Percentiles rank a stretch among this genome's conserved stretches.
phyloP scores from a whole-genome alignment of 1,140 invertebrate species.

The Plectus sambesii region DNA sequence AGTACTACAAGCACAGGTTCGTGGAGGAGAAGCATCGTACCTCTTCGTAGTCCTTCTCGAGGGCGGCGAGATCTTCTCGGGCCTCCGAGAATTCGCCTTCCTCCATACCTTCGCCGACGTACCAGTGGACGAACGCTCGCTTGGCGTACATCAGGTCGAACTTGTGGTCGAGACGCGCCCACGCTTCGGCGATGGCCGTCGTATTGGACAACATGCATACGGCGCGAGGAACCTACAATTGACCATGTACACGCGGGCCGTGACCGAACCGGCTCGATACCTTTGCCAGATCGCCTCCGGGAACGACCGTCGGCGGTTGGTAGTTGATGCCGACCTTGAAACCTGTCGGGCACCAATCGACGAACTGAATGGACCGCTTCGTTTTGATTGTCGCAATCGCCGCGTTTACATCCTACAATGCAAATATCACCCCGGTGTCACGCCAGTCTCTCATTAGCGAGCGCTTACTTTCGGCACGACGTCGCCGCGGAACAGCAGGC shows the following conservation, averaged over 20 bases:
- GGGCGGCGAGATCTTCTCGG: slow-evolving; percentile 59
- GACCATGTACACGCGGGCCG: too few species aligned
- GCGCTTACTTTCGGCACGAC: slow-evolving; percentile 61
- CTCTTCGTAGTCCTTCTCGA: slow-evolving; percentile 57
- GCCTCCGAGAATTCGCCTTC: slow-evolving; percentile 64
- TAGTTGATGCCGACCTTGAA: slow-evolving; percentile 46
- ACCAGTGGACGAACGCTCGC: slow-evolving; percentile 68
- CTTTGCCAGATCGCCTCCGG: slow-evolving; percentile 43
- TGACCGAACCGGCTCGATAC: too few species aligned
- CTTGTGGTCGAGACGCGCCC: slow-evolving; percentile 58
- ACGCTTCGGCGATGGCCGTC: slow-evolving; percentile 57
- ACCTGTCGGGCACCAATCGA: slow-evolving; percentile 42
- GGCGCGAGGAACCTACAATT: slow-evolving; percentile 39
- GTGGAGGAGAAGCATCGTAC: not conserved
- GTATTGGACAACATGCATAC: slow-evolving; percentile 65
- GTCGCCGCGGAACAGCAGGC: slow-evolving; percentile 63
- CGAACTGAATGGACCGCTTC: slow-evolving; percentile 39
- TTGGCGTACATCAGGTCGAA: slow-evolving; percentile 63
- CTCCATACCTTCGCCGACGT: slow-evolving; percentile 61
- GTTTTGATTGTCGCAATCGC: slow-evolving; percentile 48
- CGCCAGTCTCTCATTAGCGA: too few species aligned
- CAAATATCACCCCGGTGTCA: slow-evolving; percentile 41
- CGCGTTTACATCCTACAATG: slow-evolving; percentile 31
- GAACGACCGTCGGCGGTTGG: slow-evolving; percentile 43
- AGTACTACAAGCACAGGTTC: too few species aligned